Base-by-base conservation (phyloP, 1,140 invertebrate genomes). In the Scaptodrosophila lebanonensis region DNA sequence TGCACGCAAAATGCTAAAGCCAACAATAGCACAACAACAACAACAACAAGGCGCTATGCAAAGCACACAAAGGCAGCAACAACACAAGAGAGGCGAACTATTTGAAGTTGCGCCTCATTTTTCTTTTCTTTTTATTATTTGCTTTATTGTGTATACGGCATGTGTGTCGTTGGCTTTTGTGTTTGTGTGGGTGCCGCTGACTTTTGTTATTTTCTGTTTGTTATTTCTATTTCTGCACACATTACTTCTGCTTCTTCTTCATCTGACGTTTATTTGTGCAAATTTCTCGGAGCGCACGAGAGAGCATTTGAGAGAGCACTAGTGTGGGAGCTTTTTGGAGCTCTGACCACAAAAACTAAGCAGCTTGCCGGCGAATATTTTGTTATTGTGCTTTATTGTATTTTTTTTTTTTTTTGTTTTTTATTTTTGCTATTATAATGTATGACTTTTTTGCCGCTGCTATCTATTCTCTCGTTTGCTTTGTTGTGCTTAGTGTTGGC, bases 301-400 rank as follows among this genome's bases (percentile, higher is more conserved):
- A 22, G 40, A 54, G 40, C 20, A 33, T 22, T 54, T 13, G 30
- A 49, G 27, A 32, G 39, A 27, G 33, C 13, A 17, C 7, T 16
- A 25, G 48, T 58, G 53, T 22, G 16, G 7, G 39, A 12, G 60
- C 30, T 42, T 42, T 36, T 48, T 38, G 20, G 44, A 67, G 72
- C 73, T 77, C 66, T 70, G 49, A 40, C 36, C 50, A 73, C 56
- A 60, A 66, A 72, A 69, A 67, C 73, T 79, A 79, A 79, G 58
- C 73, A 79, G 48, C 8, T 33, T 33, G 32, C 72, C 67, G 67
- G 72, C 72, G 67, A 77, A 76, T 65, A 51, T 68, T 66, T 65
- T 58, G 48, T 27, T 66, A 35, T 52, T 35, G 36, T 16, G 45
- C 32, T 22, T 29, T 39, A 25, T 17, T 1, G 9, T 11, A 9